Conservation (phyloP, 2,888 invertebrate species). For the Coremacera marginata region DNA sequence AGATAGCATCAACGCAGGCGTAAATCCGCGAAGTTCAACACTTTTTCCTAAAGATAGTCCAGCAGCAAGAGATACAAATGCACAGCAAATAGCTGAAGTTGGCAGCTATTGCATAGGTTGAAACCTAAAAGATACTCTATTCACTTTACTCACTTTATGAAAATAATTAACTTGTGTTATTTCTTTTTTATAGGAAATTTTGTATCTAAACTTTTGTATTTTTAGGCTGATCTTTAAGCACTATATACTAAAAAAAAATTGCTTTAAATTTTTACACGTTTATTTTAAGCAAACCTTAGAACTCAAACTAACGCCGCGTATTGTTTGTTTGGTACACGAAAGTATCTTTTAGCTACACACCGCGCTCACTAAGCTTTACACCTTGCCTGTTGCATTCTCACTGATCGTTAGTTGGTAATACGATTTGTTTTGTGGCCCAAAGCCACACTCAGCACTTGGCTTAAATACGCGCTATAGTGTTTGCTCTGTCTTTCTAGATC, state of each 20-base stretch:
- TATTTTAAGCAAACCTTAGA: no score
- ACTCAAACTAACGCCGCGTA: no score
- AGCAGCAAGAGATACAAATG: constrained; percentile 3
- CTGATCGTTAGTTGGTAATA: not conserved
- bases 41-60: not conserved
- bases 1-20: constrained; percentile 1
- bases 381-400: constrained; percentile 8
- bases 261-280: no score
- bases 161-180: no score
- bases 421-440: not conserved
- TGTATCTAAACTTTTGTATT: no score
- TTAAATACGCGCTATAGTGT: not conserved
- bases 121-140: no score
- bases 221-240: no score
- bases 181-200: no score
- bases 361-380: not conserved
- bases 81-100: not conserved
- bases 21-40: constrained; percentile 12
- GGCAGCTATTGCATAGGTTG: no score
- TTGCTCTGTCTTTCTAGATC: not conserved
- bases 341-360: not conserved
- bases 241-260: no score
- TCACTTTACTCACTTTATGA: no score
- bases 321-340: no score
- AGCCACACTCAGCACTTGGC: not conserved